Base-by-base conservation (phyloP, 2,888 invertebrate genomes). In the Drosophila paramelanica region DNA sequence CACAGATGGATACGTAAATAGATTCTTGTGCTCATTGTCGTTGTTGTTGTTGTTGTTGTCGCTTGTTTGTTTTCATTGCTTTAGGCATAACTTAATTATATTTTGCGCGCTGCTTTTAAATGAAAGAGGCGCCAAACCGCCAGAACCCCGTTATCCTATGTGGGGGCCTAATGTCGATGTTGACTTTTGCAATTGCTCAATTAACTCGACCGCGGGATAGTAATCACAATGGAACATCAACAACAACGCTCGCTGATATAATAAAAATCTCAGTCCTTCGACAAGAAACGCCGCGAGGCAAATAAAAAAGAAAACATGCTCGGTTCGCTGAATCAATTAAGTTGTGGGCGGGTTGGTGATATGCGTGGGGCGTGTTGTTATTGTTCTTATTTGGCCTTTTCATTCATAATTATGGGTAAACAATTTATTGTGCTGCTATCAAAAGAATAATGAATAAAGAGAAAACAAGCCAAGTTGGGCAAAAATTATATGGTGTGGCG, bases 161-260 rank as follows among this genome's bases (percentile, higher is more conserved):
- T 38, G 43, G 42, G 17, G 39, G 25, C 27, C 56, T 52, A 60
- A 69, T 73, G 74, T 71, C 68, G 64, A 76, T 81, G 78, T 80
- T 81, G 71, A 77, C 69, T 79, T 73, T 81, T 74, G 76, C 81
- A 81, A 81, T 81, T 81, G 81, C 81, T 81, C 81, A 81, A 81
- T 81, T 81, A 81, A 81, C 70, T 81, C 73, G 69, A 81, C 79
- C 81, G 68, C 73, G 56, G 76, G 68, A 76, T 71, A 80, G 70
- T 77, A 78, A 78, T 73, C 57, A 73, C 64, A 73, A 72, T 64
- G 69, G 51, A 60, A 60, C 50, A 50, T 60, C 20, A 62, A 33
- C 42, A 33, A 25, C 20, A 36, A 20, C 33, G 60, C n/a, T 13
- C 17, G 41, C 42, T 23, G 41, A 43, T 41, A 53, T 51, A 65